Percentiles rank a stretch among this genome's conserved stretches.
Evolutionary conservation across 2,797 vertebrate species (phyloP).

Genomic region (Sandelia bainsii): DNA sequence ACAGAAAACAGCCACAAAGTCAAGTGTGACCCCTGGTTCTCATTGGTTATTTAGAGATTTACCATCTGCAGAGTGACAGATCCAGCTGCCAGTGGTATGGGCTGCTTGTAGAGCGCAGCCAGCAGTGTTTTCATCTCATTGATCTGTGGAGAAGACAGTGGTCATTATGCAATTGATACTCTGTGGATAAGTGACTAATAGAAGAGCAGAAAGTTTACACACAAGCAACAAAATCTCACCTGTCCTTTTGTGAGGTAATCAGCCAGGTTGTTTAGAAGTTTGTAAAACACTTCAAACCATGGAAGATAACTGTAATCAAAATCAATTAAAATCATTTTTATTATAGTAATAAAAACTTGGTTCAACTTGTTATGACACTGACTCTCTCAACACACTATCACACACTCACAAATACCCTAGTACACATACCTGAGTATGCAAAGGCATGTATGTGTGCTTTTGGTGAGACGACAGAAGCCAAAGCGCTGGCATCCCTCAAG

Average conservation of each 20-base stretch:
- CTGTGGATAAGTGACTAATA: background rate
- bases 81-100: constrained; percentile 76
- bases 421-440: constrained; percentile 90
- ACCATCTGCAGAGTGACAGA: constrained; percentile 87
- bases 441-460: constrained; percentile 85
- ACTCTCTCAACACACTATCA: background rate
- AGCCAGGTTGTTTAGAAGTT: constrained; percentile 90
- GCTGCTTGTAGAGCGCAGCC: constrained; percentile 81
- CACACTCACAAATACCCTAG: background rate
- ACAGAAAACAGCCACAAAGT: constrained; percentile 41
- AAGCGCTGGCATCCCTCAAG: constrained; percentile 90
- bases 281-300: constrained; percentile 96
- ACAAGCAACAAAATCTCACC: constrained; percentile 71
- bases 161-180: background rate
- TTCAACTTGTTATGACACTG: background rate
- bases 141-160: constrained; percentile 73
- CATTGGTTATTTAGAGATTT: constrained; percentile 59
- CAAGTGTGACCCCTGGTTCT: constrained; percentile 10
- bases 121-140: constrained; percentile 85
- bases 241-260: constrained; percentile 89
- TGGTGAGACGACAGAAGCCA: constrained; percentile 91
- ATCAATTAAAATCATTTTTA: background rate
- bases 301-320: constrained; percentile 86
- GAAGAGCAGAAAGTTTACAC: background rate
- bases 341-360: background rate